Percentiles rank a stretch among this genome's conserved stretches.
Conservation (phyloP, 2,888 invertebrate genomes). For the Drosophila paranaensis region DNA sequence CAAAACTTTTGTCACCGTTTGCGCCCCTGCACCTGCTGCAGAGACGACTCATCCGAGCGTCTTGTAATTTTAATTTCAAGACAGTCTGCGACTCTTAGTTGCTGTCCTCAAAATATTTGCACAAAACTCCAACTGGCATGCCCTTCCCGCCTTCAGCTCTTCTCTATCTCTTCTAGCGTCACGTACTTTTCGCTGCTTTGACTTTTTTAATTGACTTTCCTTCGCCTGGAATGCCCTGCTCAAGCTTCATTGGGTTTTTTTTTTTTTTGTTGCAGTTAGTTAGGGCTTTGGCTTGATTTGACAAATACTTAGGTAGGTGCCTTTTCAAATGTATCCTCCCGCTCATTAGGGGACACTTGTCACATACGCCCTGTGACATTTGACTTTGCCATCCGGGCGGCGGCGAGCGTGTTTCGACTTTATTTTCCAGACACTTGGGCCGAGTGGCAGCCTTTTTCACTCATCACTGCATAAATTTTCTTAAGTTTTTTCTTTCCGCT, state of each 20-base stretch:
- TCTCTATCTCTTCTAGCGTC: constrained; percentile 61
- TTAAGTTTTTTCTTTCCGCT: constrained; percentile 61
- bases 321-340: constrained; percentile 34
- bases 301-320: constrained; percentile 52
- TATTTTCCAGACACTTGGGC: constrained; percentile 18
- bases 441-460: constrained; percentile 80
- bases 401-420: constrained; percentile 47
- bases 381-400: constrained; percentile 40
- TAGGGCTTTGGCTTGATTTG: constrained; percentile 52
- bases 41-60: constrained; percentile 57
- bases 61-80: constrained; percentile 80
- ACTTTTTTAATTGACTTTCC: constrained; percentile 83
- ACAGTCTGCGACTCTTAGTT: constrained; percentile 69
- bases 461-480: constrained; percentile 80
- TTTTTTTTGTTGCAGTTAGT: not conserved
- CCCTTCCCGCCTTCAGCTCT: not conserved
- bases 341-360: constrained; percentile 74
- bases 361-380: constrained; percentile 69
- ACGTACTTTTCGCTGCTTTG: constrained; percentile 78
- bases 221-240: constrained; percentile 53
- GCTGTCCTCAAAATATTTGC: constrained; percentile 55
- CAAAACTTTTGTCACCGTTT: constrained; percentile 68
- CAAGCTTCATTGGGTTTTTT: constrained; percentile 71
- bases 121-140: constrained; percentile 2
- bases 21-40: constrained; percentile 15